phyloP scores from a whole-genome alignment of 2,113 vertebrate species.

The Hippocampus zosterae region DNA sequence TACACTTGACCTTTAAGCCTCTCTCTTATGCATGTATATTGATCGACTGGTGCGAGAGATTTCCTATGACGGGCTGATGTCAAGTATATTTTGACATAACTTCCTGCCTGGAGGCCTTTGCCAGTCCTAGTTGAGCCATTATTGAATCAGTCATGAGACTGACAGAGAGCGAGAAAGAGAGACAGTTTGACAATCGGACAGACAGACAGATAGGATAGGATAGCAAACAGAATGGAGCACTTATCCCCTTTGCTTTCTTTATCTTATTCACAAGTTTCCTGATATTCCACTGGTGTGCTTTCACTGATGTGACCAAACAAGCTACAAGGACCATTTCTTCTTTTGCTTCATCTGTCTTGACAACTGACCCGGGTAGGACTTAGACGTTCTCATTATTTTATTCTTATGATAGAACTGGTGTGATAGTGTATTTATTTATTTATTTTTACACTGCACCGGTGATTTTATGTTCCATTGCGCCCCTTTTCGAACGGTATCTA shows the following conservation, averaged over 20 bases:
- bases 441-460: not conserved
- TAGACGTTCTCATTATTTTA: not conserved
- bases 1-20: no score
- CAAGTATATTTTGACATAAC: constrained; percentile 32
- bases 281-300: constrained; percentile 44
- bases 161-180: constrained; percentile 12
- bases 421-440: not conserved
- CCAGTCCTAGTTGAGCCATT: constrained; percentile 36
- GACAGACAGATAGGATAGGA: constrained; percentile 15
- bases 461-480: not conserved
- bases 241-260: constrained; percentile 32
- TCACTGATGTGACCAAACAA: constrained; percentile 46
- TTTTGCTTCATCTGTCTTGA: constrained; percentile 32
- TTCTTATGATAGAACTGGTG: not conserved
- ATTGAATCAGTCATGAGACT: constrained; percentile 44
- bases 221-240: constrained; percentile 26
- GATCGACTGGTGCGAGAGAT: constrained; percentile 24
- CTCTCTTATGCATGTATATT: constrained; percentile 15
- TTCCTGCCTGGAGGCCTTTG: constrained; percentile 46
- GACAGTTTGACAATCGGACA: constrained; percentile 10
- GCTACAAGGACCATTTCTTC: constrained; percentile 25
- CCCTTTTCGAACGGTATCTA: not conserved
- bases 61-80: constrained; percentile 25
- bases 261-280: constrained; percentile 26
- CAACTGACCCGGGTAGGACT: constrained; percentile 61